Base-by-base conservation (phyloP, 2,888 invertebrate species). In the Apoda limacodes region DNA sequence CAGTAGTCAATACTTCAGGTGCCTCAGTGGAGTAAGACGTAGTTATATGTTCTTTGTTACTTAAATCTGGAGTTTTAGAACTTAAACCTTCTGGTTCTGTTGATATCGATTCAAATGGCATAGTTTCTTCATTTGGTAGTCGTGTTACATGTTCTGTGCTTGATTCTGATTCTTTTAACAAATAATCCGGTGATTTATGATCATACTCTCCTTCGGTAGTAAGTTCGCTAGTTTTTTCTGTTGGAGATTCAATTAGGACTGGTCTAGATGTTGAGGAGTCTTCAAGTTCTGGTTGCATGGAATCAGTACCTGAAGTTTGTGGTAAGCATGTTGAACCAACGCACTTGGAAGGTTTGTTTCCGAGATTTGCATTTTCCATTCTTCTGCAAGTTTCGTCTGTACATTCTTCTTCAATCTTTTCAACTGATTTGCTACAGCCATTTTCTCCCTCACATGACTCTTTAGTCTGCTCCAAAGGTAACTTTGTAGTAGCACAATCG, bases 331-430 rank as follows among this genome's bases (percentile, higher is more conserved):
- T 44, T 25, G 40, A 15, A 24, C 49, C 58, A 31, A 44, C 35
- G 46, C 68, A 65, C 35, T 52, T 44, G 34, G 47, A 28, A 32
- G 58, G 50, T 31, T 50, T 40, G 26, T 45, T 40, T 22, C 49
- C 48, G 34, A 36, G 25, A 28, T 47, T 38, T 17, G 50, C 10
- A 23, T 34, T 39, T 35, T 64, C 61, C 39, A 62, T 60, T 28
- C 56, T 55, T 43, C 52, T 55, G 42, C 76, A 76, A 14, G 46
- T 48, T 36, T 58, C 60, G 30, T 55, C 62, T 12, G 36, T 43
- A 34, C 74, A 71, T 35, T 60, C 60, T 34, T 43, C 37, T 37
- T 43, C 35, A 15, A 34, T 9, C 34, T 28, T 13, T 19, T 45
- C 39, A 19, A 40, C 47, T 13, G 42, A 30, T 32, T 35, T 38